Evolutionary conservation across 2,888 invertebrate genomes (phyloP).

Genomic region (Cryptus viduatorius): DNA sequence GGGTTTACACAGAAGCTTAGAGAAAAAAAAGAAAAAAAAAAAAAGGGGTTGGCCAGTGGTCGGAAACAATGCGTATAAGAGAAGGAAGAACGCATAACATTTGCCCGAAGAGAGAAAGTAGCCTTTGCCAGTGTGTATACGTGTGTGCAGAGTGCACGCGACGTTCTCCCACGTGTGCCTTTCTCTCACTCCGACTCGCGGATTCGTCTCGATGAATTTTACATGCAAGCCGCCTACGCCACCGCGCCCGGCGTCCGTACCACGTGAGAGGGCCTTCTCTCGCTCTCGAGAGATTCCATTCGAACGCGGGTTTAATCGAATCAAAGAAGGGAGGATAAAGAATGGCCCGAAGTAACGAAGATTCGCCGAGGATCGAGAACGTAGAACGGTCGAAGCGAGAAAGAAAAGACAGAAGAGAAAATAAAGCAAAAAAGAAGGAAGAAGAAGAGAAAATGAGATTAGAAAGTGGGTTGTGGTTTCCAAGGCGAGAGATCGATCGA

Average conservation of each 20-base stretch:
- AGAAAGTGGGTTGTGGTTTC: conserved; percentile 39
- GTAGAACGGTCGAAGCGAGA: conserved; percentile 15
- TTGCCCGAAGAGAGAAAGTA: conserved; percentile 30
- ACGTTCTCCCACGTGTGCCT: conserved; percentile 71
- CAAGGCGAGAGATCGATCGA: conserved; percentile 55
- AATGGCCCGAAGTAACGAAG: conserved; percentile 48
- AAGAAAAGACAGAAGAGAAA: conserved; percentile 22
- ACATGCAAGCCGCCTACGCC: conserved; percentile 65
- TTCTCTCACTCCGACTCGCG: conserved; percentile 64
- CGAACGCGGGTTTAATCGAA: conserved; percentile 59
- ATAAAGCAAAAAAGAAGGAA: not conserved
- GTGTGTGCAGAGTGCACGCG: conserved; percentile 71
- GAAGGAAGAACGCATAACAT: conserved; percentile 51
- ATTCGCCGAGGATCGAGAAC: conserved; percentile 32
- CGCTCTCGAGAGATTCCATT: conserved; percentile 51
- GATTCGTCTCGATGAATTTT: conserved; percentile 78
- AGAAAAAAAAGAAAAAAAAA: conserved; percentile 68
- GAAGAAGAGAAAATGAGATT: conserved; percentile 23
- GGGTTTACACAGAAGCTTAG: conserved; percentile 70
- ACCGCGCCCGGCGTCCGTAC: not conserved
- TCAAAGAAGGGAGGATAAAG: conserved; percentile 51
- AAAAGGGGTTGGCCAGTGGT: conserved; percentile 74
- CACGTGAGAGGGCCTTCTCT: not conserved
- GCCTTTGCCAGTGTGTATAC: not conserved
- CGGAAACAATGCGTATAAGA: conserved; percentile 57